Percentiles rank a stretch among this genome's conserved stretches.
phyloP scores from a whole-genome alignment of 2,113 vertebrate genomes.

The Sisor rabdophorus region DNA sequence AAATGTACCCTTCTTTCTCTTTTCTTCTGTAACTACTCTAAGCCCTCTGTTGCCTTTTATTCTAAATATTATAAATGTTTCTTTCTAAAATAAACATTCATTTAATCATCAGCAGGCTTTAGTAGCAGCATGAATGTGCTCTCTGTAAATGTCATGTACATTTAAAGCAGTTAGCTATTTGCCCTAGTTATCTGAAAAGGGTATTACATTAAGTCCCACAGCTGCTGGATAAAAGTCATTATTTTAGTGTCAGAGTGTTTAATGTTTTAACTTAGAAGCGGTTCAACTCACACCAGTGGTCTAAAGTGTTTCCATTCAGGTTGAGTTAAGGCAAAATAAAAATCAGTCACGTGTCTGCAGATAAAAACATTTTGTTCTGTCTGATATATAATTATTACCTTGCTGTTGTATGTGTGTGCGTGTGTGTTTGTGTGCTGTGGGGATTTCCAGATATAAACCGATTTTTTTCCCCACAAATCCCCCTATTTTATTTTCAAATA shows the following conservation, averaged over 20 bases:
- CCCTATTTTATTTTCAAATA: neutral
- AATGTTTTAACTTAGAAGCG: neutral
- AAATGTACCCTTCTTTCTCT: too few species aligned
- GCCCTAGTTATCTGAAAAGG: neutral
- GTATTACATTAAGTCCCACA: constrained; percentile 13
- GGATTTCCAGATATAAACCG: constrained; percentile 36
- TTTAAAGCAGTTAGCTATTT: constrained; percentile 11
- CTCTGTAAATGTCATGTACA: constrained; percentile 11
- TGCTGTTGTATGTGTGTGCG: constrained; percentile 34
- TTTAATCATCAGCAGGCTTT: neutral
- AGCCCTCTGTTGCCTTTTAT: neutral
- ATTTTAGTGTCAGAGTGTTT: neutral
- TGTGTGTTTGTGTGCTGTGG: constrained; percentile 26
- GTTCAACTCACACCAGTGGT: neutral
- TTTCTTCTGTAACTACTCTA: neutral
- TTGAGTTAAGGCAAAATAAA: constrained; percentile 29
- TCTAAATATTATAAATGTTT: constrained; percentile 15
- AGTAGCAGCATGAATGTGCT: neutral
- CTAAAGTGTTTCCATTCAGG: constrained; percentile 19
- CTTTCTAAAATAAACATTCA: constrained; percentile 7
- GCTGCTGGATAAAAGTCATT: constrained; percentile 9
- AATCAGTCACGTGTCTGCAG: constrained; percentile 27
- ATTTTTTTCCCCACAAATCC: constrained; percentile 8
- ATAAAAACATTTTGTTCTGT: constrained; percentile 37
- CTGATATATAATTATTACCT: constrained; percentile 42